Evolutionary conservation across 2,888 invertebrate genomes (phyloP).

Genomic region (Hymenopus coronatus): DNA sequence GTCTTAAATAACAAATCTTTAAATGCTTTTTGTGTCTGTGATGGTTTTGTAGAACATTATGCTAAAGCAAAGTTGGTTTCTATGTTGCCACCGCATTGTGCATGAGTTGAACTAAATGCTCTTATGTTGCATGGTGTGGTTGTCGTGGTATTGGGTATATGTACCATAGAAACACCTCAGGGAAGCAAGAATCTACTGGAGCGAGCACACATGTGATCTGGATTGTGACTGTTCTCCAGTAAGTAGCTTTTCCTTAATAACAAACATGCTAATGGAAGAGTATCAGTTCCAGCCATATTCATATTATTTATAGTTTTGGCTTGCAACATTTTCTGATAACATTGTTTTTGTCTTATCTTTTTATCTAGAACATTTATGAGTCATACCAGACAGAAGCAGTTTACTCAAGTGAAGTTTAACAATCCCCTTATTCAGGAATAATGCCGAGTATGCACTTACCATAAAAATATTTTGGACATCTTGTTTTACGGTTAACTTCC

Average conservation of each 20-base stretch:
- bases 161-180: constrained; percentile 59
- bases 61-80: background rate
- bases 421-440: too few relatives aligned
- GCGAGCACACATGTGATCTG: constrained; percentile 35
- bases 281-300: background rate
- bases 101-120: constrained; percentile 21
- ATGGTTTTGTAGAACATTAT: background rate
- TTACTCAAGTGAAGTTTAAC: too few relatives aligned
- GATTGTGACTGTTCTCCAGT: constrained; percentile 1
- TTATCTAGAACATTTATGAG: too few relatives aligned
- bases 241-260: background rate
- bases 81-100: background rate
- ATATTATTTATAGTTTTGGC: background rate
- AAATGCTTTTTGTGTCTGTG: constrained; percentile 28
- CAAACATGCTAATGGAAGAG: background rate
- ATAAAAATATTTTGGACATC: too few relatives aligned
- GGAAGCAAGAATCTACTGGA: constrained; percentile 60
- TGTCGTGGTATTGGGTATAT: constrained; percentile 44
- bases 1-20: background rate
- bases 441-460: too few relatives aligned
- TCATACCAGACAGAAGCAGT: too few relatives aligned
- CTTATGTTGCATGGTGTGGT: constrained; percentile 36
- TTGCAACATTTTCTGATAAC: too few relatives aligned
- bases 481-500: too few relatives aligned
- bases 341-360: too few relatives aligned